These are phyloP conservation scores for Pyrgus malvae DNA, from an alignment of 2,888 invertebrate species.

Conservation along the genomic window DNA sequence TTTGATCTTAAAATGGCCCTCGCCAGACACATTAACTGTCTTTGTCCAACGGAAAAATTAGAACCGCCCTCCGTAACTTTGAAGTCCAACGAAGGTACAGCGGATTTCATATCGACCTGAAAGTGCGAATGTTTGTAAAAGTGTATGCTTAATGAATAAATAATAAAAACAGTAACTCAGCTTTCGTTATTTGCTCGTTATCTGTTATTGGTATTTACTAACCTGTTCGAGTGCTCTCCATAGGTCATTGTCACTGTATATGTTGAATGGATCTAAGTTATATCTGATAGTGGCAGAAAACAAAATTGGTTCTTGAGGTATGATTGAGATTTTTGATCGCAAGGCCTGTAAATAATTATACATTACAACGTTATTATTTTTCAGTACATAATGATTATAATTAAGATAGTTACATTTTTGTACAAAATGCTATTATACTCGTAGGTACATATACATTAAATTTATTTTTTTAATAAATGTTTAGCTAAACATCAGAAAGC, in stretches of 20 bases:
- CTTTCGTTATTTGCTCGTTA: not conserved
- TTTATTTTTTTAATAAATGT: too few species aligned
- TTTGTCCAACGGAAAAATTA: slow-evolving; percentile 94
- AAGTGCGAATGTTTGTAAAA: slow-evolving; percentile 22
- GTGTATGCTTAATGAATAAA: slow-evolving; percentile 35
- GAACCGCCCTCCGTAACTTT: slow-evolving; percentile 88
- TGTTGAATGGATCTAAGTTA: slow-evolving; percentile 89
- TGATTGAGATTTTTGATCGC: slow-evolving; percentile 84
- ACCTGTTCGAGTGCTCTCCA: slow-evolving; percentile 82
- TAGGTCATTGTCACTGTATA: slow-evolving; percentile 85
- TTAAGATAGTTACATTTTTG: too few species aligned
- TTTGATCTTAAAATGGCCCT: slow-evolving; percentile 93
- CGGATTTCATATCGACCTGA: slow-evolving; percentile 88
- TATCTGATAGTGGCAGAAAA: slow-evolving; percentile 82
- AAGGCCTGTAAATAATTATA: slow-evolving; percentile 69
- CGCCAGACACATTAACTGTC: slow-evolving; percentile 94
- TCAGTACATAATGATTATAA: too few species aligned
- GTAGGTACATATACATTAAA: too few species aligned
- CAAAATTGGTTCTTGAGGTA: slow-evolving; percentile 90
- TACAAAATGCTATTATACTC: too few species aligned
- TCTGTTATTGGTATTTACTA: too few species aligned
- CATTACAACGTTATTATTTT: too few species aligned
- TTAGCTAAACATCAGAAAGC: too few species aligned
- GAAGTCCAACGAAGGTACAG: slow-evolving; percentile 84
- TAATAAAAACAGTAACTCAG: slow-evolving; percentile 10